Base-by-base conservation (phyloP, 37 sponge, comb jelly and placozoan species). In the Haliclona indistincta region DNA sequence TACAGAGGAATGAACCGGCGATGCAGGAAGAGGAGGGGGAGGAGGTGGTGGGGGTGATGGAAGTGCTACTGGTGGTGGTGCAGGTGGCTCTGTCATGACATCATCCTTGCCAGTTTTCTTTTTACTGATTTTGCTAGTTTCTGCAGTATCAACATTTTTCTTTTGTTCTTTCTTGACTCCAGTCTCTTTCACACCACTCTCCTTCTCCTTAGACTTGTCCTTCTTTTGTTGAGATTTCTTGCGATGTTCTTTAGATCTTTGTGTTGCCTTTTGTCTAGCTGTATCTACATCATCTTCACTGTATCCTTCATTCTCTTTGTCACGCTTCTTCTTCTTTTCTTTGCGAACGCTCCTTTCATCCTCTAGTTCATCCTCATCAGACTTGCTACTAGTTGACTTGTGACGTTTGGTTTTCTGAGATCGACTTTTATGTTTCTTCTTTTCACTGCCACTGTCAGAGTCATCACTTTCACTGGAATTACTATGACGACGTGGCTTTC, bases 401-500 rank as follows among this genome's bases (percentile, higher is more conserved):
- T 52, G 20, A 56, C 73, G 5, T 52, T 34, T 22, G 66, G 4
- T n/a, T 25, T 30, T 64, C 35, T 3, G 29, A 29, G n/a, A n/a
- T n/a, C n/a, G n/a, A n/a, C n/a, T n/a, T n/a, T 2, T 51, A 19
- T 15, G 55, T 15, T 66, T 47, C 0, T 74, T 75, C 37, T 44
- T 63, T 28, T 70, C 68, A 64, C 36, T 34, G 22, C 33, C 66
- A 54, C 82, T 82, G 36, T 56, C 70, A 20, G 54, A 22, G 2
- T 42, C 60, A 0, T 33, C 61, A 41, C 78, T 76, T 56, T 74
- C 70, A 65, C 67, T 75, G 15, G 67, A 38, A 2, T 54, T 63
- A 22, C n/a, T n/a, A n/a, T 19, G 54, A 22, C 61, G 68, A 23
- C 51, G 41, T 28, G 40, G 44, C 43, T 47, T 73, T 54, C 62